These are phyloP conservation scores for Cryptus viduatorius DNA, from an alignment of 2,888 invertebrate species.

Conservation along the genomic window DNA sequence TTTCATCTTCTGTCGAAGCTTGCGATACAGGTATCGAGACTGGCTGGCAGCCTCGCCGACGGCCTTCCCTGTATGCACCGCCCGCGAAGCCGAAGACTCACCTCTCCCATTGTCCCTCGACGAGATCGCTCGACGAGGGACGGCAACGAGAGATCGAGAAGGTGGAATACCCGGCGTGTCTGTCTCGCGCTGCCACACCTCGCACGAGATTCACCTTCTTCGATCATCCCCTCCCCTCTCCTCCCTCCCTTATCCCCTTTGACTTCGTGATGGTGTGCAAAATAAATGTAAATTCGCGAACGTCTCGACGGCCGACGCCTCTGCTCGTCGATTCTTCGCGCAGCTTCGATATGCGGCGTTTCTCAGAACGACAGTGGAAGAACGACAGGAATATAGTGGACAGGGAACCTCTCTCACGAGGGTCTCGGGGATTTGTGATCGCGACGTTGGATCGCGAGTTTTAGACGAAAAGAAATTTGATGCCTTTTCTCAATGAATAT, in stretches of 20 bases:
- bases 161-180: slow-evolving; percentile 65
- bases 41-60: slow-evolving; percentile 68
- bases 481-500: background rate
- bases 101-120: slow-evolving; percentile 68
- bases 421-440: slow-evolving; percentile 51
- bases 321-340: slow-evolving; percentile 55
- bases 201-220: slow-evolving; percentile 67
- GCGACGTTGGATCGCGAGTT: slow-evolving; percentile 47
- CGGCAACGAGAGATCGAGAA: slow-evolving; percentile 50
- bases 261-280: slow-evolving; percentile 56
- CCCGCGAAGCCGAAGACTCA: slow-evolving; percentile 66
- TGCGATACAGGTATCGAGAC: slow-evolving; percentile 56
- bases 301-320: slow-evolving; percentile 64
- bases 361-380: slow-evolving; percentile 56
- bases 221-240: slow-evolving; percentile 58
- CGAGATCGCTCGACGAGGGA: slow-evolving; percentile 64
- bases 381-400: slow-evolving; percentile 53
- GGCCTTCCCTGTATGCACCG: slow-evolving; percentile 67
- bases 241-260: slow-evolving; percentile 64
- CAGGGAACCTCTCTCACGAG: slow-evolving; percentile 55
- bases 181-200: slow-evolving; percentile 70
- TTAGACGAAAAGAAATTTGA: slow-evolving; percentile 5
- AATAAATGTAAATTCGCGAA: slow-evolving; percentile 71
- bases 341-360: slow-evolving; percentile 41
- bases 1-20: slow-evolving; percentile 6